Evolutionary conservation across 1,140 invertebrate species (phyloP), one percentile per base, ranked within the genome.

Genomic region (Procambarus clarkii): DNA sequence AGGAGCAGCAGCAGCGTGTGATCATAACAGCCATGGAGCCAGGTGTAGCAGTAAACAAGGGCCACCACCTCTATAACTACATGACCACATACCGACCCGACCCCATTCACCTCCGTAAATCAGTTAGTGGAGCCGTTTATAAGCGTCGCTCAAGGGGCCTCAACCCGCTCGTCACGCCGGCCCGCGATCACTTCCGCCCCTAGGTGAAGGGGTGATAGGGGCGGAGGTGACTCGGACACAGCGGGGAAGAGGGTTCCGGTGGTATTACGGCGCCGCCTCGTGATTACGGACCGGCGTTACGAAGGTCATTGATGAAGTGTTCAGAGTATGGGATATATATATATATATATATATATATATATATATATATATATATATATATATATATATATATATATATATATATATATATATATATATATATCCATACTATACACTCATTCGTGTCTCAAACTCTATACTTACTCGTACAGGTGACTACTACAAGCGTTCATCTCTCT

Each of bases 121-220:
- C 79, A 81, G 79, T 81, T 81, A 81, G 79, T 54, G 21, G 79
- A 45, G 48, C 79, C 79, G 46, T 81, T 58, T 81, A 81, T 81
- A 81, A 81, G 45, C 34, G 45, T 5, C 11, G 69, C n/a, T 9
- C 69, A 13, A 34, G 21, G 69, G 69, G n/a, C 69, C 7, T 8
- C 34, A 74, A 24, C 69, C 69, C 69, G 7, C 69, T 5, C 4
- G 50, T n/a, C 69, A 64, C 9, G 18, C n/a, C 69, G 13, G 69
- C 7, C 69, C 69, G 7, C 69, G n/a, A 8, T 11, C 50, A 11
- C 69, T 21, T 7, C 18, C n/a, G 69, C 69, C 69, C n/a, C 18
- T 34, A 74, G 4, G n/a, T 1, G 4, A 24, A 74, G 69, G n/a
- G n/a, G 21, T 3, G 5, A 24, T 4, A 74, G 2, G 69, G 69